Evolutionary conservation across 2,888 invertebrate genomes (phyloP), one percentile per base, ranked within the genome.

Genomic region (Poecilus cupreus): DNA sequence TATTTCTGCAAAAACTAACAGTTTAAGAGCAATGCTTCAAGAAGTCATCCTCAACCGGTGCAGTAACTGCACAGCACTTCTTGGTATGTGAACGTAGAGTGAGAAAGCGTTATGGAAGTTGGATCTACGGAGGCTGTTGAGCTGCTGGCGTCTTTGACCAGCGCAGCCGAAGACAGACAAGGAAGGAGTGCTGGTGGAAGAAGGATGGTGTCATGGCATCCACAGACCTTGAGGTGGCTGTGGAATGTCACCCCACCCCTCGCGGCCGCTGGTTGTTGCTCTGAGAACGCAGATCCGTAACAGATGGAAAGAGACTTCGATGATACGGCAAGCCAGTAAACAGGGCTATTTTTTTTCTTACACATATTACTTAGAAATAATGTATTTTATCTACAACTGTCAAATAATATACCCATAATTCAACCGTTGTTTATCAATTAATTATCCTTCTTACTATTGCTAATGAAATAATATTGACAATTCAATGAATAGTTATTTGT

Each of bases 181-280:
- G 5, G 46, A 22, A 22, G 11, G 46, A 37, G n/a, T 18, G 24
- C n/a, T 60, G 8, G 22, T 22, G 46, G 8, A 46, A 72, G 22
- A 68, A 13, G 22, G 72, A 46, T 16, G 43, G 54, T n/a, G 16
- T 43, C 74, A 49, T 70, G 54, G 79, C 68, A 70, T 78, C 78
- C 46, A 78, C 78, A 32, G 77, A 77, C 82, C 82, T 82, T 82
- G 82, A 82, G 76, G 77, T 76, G 75, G 68, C 77, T 82, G 57
- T 77, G 82, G 82, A 82, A 82, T 82, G 82, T 82, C 39, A 82
- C 82, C 77, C 70, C 82, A 82, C 70, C 77, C 82, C 76, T 54
- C 64, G 10, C 26, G 24, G 60, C 24, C 3, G 4, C 72, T 46
- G 43, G 72, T 46, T 72, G 72, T 68, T 68, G 64, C 32, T 32